Evolutionary conservation across 2,888 invertebrate genomes (phyloP), one percentile per base, ranked within the genome.

Genomic region (Petrolisthes cinctipes): DNA sequence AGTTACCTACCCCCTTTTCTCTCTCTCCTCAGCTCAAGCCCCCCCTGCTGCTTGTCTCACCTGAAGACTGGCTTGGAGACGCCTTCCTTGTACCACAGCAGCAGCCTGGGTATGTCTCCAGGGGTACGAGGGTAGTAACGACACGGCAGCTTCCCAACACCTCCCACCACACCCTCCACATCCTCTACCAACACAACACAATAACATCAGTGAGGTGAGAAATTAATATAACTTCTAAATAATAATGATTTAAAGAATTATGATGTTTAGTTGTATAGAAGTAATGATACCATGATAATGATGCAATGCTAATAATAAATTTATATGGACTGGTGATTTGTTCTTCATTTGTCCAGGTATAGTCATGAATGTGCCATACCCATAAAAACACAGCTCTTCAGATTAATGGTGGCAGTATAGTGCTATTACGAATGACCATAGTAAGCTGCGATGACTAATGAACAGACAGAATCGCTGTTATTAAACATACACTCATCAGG

Each of bases 51-150:
- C 37, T 11, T 20, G 4, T 2, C 83, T 78, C 84, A 84, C 84
- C 84, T 84, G 66, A 84, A 73, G 78, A 78, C 20, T 4, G 84
- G 78, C 23, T 20, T 78, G 53, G 66, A 20, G 61, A 54, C 4
- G 23, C 66, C 66, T 14, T 11, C 37, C 84, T 78, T 84, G 78
- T 84, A 84, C 84, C 84, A 84, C 53, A 84, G 78, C 61, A 84
- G 51, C n/a, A 84, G 54, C 61, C 78, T 84, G 53, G 84, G 84
- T 3, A 7, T 11, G 66, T 84, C 84, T 7, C 78, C 78, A 3
- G 84, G 78, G 51, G 37, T 76, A 5, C 66, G 66, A 9, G 84
- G 76, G n/a, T 14, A 7, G 78, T 57, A 84, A 53, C 5, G 78
- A 11, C 84, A 84, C 4, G 76, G 84, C 66, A 84, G 84, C 78